Percentiles rank a stretch among this genome's conserved stretches.
These are phyloP conservation scores for Colistium nudipinnis DNA, from an alignment of 2,113 vertebrate genomes.

Conservation along the genomic window DNA sequence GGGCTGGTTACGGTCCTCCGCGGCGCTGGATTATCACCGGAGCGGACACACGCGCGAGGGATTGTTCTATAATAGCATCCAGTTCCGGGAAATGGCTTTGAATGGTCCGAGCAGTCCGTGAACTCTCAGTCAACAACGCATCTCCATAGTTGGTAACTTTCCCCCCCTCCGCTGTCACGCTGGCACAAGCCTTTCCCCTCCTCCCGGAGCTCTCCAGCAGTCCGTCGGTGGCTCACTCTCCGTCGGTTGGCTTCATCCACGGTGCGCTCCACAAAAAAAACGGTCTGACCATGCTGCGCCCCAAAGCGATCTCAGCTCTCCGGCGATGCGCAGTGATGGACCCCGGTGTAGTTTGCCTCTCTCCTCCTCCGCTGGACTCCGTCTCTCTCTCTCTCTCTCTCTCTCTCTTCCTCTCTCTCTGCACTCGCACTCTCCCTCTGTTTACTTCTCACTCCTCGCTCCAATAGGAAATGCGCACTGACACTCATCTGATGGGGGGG, in stretches of 20 bases:
- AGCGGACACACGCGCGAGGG: conserved; percentile 33
- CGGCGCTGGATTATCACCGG: conserved; percentile 51
- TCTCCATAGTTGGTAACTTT: conserved; percentile 76
- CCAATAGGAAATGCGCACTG: conserved; percentile 73
- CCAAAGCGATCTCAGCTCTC: conserved; percentile 48
- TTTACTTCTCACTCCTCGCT: conserved; percentile 61
- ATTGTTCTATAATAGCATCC: conserved; percentile 57
- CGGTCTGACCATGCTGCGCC: conserved; percentile 44
- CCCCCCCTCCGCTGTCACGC: conserved; percentile 27
- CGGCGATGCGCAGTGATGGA: conserved; percentile 54
- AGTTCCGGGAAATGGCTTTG: conserved; percentile 26
- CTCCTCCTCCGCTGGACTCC: conserved; percentile 40
- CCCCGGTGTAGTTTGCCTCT: conserved; percentile 65
- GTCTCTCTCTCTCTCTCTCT: conserved; percentile 29
- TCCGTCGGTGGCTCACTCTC: conserved; percentile 19
- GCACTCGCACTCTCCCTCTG: conserved; percentile 38
- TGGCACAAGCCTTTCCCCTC: conserved; percentile 18
- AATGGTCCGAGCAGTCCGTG: conserved; percentile 43
- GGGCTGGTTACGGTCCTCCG: conserved; percentile 61
- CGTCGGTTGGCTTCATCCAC: conserved; percentile 30
- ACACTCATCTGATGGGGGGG: conserved; percentile 73
- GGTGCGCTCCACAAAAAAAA: conserved; percentile 52
- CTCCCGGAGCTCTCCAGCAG: conserved; percentile 39
- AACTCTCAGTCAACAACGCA: conserved; percentile 53
- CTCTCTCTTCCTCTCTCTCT: conserved; percentile 37